These are phyloP conservation scores for Sicus ferrugineus DNA, from an alignment of 2,888 invertebrate species.

Conservation along the genomic window DNA sequence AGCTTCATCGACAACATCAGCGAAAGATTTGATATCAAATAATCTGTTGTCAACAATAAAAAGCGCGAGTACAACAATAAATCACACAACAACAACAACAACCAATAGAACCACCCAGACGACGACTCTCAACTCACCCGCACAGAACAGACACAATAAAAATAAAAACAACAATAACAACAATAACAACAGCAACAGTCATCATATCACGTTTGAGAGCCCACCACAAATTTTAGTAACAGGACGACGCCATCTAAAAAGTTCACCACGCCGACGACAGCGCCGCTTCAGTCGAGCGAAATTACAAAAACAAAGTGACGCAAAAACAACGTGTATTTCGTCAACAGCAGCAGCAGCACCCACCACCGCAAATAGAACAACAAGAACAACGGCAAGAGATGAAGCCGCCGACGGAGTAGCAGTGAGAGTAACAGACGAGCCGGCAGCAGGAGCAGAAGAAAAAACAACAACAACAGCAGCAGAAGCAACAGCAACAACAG, in stretches of 20 bases:
- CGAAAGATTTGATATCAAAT: not conserved
- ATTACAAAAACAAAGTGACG: constrained; percentile 19
- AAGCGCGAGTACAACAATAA: constrained; percentile 1
- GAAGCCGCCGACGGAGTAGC: constrained; percentile 5
- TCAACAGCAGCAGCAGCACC: constrained; percentile 15
- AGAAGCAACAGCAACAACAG: constrained; percentile 18
- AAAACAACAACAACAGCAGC: constrained; percentile 22
- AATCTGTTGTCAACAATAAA: not conserved
- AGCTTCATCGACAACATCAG: not conserved
- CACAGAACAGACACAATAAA: not conserved
- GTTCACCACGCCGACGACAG: constrained; percentile 14
- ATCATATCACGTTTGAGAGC: constrained; percentile 9
- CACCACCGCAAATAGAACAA: constrained; percentile 1
- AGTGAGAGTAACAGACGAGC: not conserved
- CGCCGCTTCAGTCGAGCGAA: not conserved
- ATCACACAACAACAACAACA: constrained; percentile 7
- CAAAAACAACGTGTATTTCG: constrained; percentile 15
- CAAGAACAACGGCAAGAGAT: constrained; percentile 10
- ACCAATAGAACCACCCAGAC: not conserved
- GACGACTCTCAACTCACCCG: not conserved
- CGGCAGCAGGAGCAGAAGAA: constrained; percentile 22
- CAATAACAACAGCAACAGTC: not conserved
- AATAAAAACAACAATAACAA: constrained; percentile 7
- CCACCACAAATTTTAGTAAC: not conserved
- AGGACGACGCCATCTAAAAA: not conserved